phyloP scores from a whole-genome alignment of 2,113 vertebrate genomes.

The Hemichromis elongatus region DNA sequence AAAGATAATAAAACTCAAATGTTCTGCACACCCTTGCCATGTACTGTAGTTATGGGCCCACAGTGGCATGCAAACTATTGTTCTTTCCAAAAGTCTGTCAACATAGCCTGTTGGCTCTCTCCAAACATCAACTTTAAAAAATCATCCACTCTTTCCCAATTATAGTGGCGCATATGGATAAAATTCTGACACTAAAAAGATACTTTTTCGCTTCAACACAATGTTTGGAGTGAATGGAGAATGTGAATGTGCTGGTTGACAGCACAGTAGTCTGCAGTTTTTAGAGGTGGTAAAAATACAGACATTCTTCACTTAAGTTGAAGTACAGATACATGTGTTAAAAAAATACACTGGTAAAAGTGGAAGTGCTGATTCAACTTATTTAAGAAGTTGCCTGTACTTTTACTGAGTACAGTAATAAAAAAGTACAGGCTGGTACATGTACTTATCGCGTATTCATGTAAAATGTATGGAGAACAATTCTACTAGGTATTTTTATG shows the following conservation, averaged over 20 bases:
- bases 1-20: not conserved
- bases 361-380: not conserved
- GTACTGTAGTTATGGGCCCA: not conserved
- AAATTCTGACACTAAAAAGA: not conserved
- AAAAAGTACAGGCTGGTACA: not conserved
- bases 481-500: not conserved
- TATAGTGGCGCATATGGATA: not conserved
- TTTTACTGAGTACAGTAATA: not conserved
- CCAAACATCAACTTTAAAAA: not conserved
- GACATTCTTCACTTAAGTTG: not conserved
- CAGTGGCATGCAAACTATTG: not conserved
- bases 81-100: not conserved
- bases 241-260: not conserved
- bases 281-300: not conserved
- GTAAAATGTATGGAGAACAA: not conserved
- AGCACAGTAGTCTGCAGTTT: not conserved
- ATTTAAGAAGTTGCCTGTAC: not conserved
- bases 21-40: not conserved
- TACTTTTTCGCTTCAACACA: not conserved
- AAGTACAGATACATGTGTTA: not conserved
- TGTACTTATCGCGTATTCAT: too few species aligned
- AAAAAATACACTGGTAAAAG: not conserved
- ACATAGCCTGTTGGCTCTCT: not conserved
- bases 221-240: not conserved
- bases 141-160: not conserved